Evolutionary conservation across 2,888 invertebrate species (phyloP).

Genomic region (Lasius fuliginosus): DNA sequence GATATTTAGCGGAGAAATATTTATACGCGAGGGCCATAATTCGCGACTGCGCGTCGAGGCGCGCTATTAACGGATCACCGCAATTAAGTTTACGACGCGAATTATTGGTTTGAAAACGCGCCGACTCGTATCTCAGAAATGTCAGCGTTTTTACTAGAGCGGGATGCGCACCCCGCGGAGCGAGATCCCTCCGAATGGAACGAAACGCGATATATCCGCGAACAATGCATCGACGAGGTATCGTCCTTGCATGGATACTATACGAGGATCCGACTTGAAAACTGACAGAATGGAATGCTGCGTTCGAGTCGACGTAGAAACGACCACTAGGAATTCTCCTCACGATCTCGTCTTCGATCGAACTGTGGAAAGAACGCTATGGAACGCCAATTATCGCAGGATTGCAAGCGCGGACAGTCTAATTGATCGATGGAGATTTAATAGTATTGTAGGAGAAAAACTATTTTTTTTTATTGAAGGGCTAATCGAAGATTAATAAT

Average conservation of each 20-base stretch:
- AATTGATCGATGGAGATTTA: conserved; percentile 21
- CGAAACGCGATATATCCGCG: conserved; percentile 15
- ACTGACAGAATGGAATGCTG: conserved; percentile 38
- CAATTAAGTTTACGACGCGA: conserved; percentile 29
- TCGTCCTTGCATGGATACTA: conserved; percentile 18
- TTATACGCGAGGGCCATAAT: background rate
- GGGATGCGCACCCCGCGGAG: conserved; percentile 8
- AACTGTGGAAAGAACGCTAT: conserved; percentile 5
- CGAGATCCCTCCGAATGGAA: conserved; percentile 9
- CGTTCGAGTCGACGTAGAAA: background rate
- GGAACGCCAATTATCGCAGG: conserved; percentile 20
- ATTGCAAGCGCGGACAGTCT: conserved; percentile 20
- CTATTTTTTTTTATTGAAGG: background rate
- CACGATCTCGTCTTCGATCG: background rate
- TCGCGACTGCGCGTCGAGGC: background rate
- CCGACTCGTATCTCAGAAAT: conserved; percentile 33
- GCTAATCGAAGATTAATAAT: conserved; percentile 24
- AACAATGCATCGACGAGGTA: conserved; percentile 30
- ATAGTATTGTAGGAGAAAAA: background rate
- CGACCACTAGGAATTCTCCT: background rate
- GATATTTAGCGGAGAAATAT: conserved; percentile 1
- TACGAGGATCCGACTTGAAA: conserved; percentile 18
- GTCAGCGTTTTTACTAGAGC: conserved; percentile 20
- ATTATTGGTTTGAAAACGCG: conserved; percentile 40
- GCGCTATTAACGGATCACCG: background rate